These are phyloP conservation scores for Serinus canaria DNA, from an alignment of 2,113 vertebrate genomes.

Conservation along the genomic window DNA sequence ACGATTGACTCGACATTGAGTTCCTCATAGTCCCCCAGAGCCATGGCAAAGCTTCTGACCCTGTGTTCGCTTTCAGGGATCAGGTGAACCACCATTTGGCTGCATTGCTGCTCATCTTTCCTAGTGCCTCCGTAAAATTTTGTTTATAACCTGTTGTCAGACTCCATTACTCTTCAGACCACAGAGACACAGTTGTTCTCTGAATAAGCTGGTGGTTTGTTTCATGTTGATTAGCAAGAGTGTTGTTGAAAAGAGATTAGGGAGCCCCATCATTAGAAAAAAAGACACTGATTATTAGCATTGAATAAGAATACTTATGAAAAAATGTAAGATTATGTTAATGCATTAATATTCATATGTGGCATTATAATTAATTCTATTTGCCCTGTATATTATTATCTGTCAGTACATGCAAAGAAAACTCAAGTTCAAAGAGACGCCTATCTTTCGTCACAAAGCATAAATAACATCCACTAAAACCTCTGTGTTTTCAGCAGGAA, in stretches of 20 bases:
- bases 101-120: not conserved
- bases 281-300: not conserved
- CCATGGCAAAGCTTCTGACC: accelerated
- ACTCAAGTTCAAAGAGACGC: not conserved
- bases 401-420: not conserved
- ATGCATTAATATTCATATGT: not conserved
- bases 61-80: not conserved
- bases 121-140: not conserved
- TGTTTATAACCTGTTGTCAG: not conserved
- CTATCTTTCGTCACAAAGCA: not conserved
- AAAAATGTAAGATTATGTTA: not conserved
- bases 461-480: not conserved
- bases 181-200: not conserved
- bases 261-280: not conserved
- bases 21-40: not conserved
- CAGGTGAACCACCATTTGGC: accelerated
- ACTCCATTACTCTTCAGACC: not conserved
- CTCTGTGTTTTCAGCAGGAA: not conserved
- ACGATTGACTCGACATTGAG: accelerated
- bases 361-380: not conserved
- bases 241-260: not conserved
- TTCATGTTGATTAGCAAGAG: not conserved
- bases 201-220: not conserved
- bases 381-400: not conserved
- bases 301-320: not conserved